phyloP scores from a whole-genome alignment of 2,797 vertebrate species.

The Paguma larvata region DNA sequence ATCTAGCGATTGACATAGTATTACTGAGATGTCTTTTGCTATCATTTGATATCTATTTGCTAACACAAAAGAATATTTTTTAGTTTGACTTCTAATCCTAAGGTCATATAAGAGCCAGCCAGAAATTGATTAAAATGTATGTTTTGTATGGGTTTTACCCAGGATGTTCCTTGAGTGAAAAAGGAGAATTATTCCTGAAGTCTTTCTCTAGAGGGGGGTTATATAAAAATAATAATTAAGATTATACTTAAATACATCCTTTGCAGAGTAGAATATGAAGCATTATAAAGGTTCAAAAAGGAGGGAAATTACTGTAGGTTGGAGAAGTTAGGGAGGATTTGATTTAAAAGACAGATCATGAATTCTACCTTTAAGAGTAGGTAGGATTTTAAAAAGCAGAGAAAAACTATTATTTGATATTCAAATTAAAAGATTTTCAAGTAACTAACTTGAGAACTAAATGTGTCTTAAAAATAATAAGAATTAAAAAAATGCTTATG shows the following conservation, averaged over 20 bases:
- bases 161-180: neutral
- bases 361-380: neutral
- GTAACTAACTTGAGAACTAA: neutral
- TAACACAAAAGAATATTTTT: neutral
- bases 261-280: neutral
- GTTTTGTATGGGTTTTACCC: neutral
- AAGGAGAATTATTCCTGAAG: neutral
- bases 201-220: neutral
- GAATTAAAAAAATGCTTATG: neutral
- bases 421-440: neutral
- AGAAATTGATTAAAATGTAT: neutral
- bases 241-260: neutral
- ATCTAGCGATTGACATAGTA: neutral
- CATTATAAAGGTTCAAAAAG: neutral
- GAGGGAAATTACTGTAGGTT: neutral
- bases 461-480: neutral
- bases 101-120: neutral
- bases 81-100: slow-evolving; percentile 25
- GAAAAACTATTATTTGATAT: neutral
- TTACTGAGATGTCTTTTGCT: neutral
- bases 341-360: neutral
- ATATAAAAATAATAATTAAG: slow-evolving; percentile 8
- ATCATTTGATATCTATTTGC: neutral
- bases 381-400: slow-evolving; percentile 24
- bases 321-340: neutral